Evolutionary conservation across 2,888 invertebrate species (phyloP), one percentile per base, ranked within the genome.

Genomic region (Tiliacea citrago): DNA sequence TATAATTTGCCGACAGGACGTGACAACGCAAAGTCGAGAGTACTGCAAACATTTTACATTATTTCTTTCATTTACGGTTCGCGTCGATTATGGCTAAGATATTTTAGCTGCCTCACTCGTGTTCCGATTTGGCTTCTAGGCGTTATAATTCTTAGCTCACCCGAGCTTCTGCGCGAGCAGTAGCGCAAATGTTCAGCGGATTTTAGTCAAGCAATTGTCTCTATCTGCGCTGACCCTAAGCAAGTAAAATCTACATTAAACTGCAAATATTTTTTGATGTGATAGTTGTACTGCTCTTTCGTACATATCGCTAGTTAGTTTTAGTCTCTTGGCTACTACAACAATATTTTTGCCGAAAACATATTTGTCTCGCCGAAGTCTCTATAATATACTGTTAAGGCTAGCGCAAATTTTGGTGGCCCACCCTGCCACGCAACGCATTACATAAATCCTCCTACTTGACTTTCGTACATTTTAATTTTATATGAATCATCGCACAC

Each of bases 181-280:
- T 21, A 47, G 12, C 66, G 35, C n/a, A 66, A 16, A 51, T 35
- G 66, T 66, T 18, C 16, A 7, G 35, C 10, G 16, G 4, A n/a
- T 53, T 66, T 66, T 66, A 18, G 10, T 66, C 35, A 16, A 35
- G 65, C 29, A 51, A 51, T 35, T n/a, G 35, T 1, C 10, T 49
- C 51, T 66, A 10, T 35, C n/a, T 35, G 35, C 10, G n/a, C 53
- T n/a, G 35, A 55, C 55, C 35, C 8, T 39, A 66, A n/a, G n/a
- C 69, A 57, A 39, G 47, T 58, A 13, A 24, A 39, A 39, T 24
- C 62, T 55, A 29, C 45, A 71, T 55, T 49, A 35, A 42, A 63
- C 24, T 29, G 67, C 35, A 49, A 69, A 72, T 73, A 73, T 80
- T 75, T 75, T 73, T 84, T 76, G 68, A 79, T 79, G 72, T 76